A percentile compares a stretch with the other conserved stretches of the same genome.
phyloP scores from a whole-genome alignment of 2,888 invertebrate species.

The Hypomecis atomaria region DNA sequence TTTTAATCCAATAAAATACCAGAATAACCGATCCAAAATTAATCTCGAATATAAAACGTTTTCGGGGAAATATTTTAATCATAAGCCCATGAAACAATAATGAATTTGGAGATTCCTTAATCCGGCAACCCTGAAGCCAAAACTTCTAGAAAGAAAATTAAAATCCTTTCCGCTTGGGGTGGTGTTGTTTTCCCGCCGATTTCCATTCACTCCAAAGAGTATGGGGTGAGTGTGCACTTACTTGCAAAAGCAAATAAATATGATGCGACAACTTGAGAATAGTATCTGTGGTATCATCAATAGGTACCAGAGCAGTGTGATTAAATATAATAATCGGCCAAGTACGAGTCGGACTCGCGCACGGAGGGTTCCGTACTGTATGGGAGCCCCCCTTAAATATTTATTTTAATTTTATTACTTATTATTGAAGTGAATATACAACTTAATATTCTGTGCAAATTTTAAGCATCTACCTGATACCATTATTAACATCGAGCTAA shows the following conservation, averaged over 20 bases:
- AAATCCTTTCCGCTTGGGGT: conserved; percentile 55
- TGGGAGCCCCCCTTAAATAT: too few relatives aligned
- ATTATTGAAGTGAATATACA: too few relatives aligned
- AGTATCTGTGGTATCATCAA: too few relatives aligned
- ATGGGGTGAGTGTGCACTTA: conserved; percentile 4
- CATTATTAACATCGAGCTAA: too few relatives aligned
- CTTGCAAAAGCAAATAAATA: too few relatives aligned
- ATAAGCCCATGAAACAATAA: conserved; percentile 29
- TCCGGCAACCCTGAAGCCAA: conserved; percentile 32
- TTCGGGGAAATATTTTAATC: conserved; percentile 27
- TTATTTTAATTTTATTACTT: too few relatives aligned
- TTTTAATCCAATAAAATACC: conserved; percentile 6
- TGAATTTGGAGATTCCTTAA: conserved; percentile 30
- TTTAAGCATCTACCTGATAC: too few relatives aligned
- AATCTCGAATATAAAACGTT: conserved; percentile 16
- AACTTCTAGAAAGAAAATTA: conserved; percentile 46
- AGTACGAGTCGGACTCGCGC: too few relatives aligned
- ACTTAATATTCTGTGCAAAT: too few relatives aligned
- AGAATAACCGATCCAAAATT: conserved; percentile 11
- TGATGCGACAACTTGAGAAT: not conserved
- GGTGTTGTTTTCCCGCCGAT: conserved; percentile 62
- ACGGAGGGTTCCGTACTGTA: too few relatives aligned
- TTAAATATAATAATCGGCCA: too few relatives aligned
- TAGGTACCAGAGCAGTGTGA: too few relatives aligned
- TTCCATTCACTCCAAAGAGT: conserved; percentile 54